Conservation (phyloP, 2,888 invertebrate genomes). For the Machimus rusticus region DNA sequence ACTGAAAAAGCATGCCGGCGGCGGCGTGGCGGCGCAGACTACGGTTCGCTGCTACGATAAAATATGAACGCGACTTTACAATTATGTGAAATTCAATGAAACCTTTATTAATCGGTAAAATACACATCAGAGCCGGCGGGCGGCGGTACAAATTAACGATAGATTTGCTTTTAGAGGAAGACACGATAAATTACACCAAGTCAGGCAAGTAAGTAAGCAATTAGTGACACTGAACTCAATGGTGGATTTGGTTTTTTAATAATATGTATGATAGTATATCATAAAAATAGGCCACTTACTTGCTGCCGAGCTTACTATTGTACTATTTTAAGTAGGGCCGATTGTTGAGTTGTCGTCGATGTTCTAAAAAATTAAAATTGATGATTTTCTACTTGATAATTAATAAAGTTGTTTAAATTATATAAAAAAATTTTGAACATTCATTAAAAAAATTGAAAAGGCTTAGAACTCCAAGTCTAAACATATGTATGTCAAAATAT, state of each 20-base stretch:
- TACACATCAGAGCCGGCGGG: background rate
- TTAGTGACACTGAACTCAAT: slow-evolving; percentile 3
- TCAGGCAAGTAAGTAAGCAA: background rate
- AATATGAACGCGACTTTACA: background rate
- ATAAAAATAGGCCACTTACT: background rate
- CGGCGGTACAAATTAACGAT: background rate
- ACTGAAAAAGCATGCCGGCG: background rate
- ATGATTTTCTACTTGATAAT: too few relatives aligned
- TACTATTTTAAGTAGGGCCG: too few relatives aligned
- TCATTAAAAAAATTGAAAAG: too few relatives aligned
- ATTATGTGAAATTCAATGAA: slow-evolving; percentile 28
- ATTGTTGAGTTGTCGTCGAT: too few relatives aligned
- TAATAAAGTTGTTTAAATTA: too few relatives aligned
- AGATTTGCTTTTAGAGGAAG: background rate
- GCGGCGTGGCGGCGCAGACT: background rate
- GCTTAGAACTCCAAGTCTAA: too few relatives aligned
- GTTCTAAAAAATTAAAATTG: too few relatives aligned
- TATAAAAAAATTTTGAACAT: too few relatives aligned
- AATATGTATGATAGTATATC: too few relatives aligned
- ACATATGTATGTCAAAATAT: too few relatives aligned
- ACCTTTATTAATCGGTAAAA: background rate
- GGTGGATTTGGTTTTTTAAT: background rate
- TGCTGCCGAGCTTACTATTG: too few relatives aligned
- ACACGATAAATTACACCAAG: background rate
- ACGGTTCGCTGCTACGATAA: background rate